phyloP scores from a whole-genome alignment of 2,888 invertebrate species.

The Carpatolechia fugitivella region DNA sequence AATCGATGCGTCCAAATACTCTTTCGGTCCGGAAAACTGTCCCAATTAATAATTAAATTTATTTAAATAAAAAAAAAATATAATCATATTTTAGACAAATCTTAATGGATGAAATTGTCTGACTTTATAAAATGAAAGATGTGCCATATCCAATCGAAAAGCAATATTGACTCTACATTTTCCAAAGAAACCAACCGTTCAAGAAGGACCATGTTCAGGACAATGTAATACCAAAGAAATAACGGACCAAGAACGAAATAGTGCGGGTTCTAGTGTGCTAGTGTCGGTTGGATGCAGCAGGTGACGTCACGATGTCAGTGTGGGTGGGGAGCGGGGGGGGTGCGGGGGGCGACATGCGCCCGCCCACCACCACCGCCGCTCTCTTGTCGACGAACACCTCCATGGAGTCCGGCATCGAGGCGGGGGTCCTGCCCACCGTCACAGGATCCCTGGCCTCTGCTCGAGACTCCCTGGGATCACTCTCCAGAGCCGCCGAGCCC shows the following conservation, averaged over 20 bases:
- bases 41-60: conserved; percentile 3
- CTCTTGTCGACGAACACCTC: conserved; percentile 72
- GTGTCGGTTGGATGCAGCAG: conserved; percentile 59
- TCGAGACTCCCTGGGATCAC: conserved; percentile 77
- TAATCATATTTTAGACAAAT: not conserved
- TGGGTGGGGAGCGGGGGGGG: conserved; percentile 70
- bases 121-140: not conserved
- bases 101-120: not conserved
- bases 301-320: conserved; percentile 65
- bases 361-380: conserved; percentile 57
- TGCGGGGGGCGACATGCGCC: conserved; percentile 49
- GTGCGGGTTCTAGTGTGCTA: conserved; percentile 20
- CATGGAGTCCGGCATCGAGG: conserved; percentile 83
- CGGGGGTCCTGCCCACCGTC: conserved; percentile 85
- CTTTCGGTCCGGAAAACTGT: conserved; percentile 8
- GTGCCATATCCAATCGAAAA: not conserved
- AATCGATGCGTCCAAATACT: conserved; percentile 13
- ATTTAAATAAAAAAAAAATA: not conserved
- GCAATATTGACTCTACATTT: not conserved
- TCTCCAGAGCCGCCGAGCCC: conserved; percentile 81
- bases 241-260: not conserved
- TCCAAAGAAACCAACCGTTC: not conserved
- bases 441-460: conserved; percentile 82
- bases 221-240: not conserved
- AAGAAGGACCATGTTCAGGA: not conserved